These are phyloP conservation scores for Tetramorium alpestre DNA, from an alignment of 1,140 invertebrate genomes.

Conservation along the genomic window DNA sequence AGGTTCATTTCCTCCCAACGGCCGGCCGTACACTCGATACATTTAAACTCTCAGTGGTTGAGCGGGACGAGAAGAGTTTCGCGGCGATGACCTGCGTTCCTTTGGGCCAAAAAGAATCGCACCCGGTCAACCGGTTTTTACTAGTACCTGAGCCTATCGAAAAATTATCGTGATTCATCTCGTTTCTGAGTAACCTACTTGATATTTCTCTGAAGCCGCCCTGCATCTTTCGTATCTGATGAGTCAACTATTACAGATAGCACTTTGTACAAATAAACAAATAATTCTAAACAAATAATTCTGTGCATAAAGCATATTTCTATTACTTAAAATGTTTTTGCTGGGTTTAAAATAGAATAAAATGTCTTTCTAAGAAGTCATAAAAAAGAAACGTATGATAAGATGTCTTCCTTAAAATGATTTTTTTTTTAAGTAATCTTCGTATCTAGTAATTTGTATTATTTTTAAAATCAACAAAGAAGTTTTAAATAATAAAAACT, in stretches of 20 bases:
- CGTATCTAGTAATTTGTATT: background rate
- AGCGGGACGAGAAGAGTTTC: slow-evolving; percentile 37
- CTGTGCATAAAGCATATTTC: background rate
- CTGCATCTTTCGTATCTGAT: slow-evolving; percentile 76
- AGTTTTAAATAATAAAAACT: background rate
- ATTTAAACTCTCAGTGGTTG: slow-evolving; percentile 22
- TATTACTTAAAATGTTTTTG: background rate
- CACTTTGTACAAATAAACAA: slow-evolving; percentile 69
- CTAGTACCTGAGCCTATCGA: slow-evolving; percentile 75
- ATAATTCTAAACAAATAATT: background rate
- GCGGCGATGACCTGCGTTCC: background rate
- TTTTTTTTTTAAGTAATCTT: background rate
- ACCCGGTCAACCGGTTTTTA: slow-evolving; percentile 58
- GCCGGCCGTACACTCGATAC: slow-evolving; percentile 32
- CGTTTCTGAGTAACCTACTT: slow-evolving; percentile 81
- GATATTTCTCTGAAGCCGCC: slow-evolving; percentile 77
- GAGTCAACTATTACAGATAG: slow-evolving; percentile 76
- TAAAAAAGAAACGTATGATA: background rate
- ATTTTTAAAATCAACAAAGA: background rate
- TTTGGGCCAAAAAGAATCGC: slow-evolving; percentile 39
- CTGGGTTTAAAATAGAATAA: background rate
- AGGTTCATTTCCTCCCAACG: slow-evolving; percentile 73
- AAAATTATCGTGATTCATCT: slow-evolving; percentile 81
- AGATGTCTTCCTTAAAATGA: background rate
- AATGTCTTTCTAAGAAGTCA: background rate